phyloP scores from a whole-genome alignment of 2,113 vertebrate genomes.

The Paracanthobrama guichenoti region DNA sequence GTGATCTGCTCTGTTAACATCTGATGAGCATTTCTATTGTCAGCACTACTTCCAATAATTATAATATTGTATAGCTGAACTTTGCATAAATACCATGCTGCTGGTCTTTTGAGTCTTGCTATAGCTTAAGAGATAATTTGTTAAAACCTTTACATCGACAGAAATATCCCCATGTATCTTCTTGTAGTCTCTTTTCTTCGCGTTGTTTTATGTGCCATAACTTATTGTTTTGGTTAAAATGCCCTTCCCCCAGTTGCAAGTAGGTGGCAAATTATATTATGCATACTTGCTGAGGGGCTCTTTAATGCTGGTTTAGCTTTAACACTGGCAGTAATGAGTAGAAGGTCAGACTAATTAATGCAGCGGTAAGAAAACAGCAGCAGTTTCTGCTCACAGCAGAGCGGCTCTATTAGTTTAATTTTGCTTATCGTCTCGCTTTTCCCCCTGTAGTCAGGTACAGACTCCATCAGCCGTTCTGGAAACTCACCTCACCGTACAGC shows the following conservation, averaged over 20 bases:
- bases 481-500: constrained; percentile 43
- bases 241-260: constrained; percentile 20
- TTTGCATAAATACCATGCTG: too few species aligned
- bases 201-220: not conserved
- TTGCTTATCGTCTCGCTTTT: constrained; percentile 55
- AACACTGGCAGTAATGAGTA: constrained; percentile 53
- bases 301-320: constrained; percentile 45
- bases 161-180: not conserved
- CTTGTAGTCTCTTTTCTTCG: not conserved
- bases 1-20: not conserved
- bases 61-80: not conserved
- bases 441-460: constrained; percentile 51
- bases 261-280: constrained; percentile 9
- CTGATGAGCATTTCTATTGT: not conserved
- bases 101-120: not conserved
- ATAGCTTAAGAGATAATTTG: not conserved
- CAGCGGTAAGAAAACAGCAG: constrained; percentile 42
- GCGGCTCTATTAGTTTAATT: constrained; percentile 54
- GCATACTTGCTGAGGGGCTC: constrained; percentile 4
- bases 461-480: constrained; percentile 45
- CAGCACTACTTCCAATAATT: not conserved
- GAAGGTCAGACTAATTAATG: constrained; percentile 62
- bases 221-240: constrained; percentile 10
- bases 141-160: not conserved
- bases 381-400: constrained; percentile 36